Evolutionary conservation across 2,888 invertebrate genomes (phyloP).

Genomic region (Diaphora mendica): DNA sequence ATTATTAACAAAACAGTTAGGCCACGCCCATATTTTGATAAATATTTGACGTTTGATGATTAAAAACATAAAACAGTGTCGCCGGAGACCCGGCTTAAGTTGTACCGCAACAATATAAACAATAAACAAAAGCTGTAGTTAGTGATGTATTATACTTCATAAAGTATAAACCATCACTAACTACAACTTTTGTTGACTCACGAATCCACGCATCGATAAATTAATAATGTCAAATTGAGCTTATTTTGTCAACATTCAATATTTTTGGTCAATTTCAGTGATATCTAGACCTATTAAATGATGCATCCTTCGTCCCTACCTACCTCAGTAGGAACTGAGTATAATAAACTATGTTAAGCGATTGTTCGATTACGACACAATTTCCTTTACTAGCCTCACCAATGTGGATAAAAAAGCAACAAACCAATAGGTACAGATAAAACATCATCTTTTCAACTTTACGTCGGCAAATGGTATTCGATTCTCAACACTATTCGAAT

Average conservation of each 20-base stretch:
- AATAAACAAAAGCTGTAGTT: too few relatives aligned
- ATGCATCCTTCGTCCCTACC: not conserved
- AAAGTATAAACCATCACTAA: too few relatives aligned
- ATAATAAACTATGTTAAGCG: not conserved
- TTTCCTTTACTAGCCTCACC: not conserved
- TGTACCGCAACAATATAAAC: too few relatives aligned
- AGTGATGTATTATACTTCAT: too few relatives aligned
- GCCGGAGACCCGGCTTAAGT: too few relatives aligned
- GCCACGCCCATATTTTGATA: too few relatives aligned
- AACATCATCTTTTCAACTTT: constrained; percentile 72
- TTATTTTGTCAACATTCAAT: not conserved
- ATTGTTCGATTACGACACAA: not conserved
- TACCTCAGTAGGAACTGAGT: not conserved
- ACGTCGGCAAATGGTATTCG: constrained; percentile 74
- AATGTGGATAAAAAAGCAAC: constrained; percentile 21
- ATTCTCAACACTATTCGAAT: constrained; percentile 73
- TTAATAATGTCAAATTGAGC: not conserved
- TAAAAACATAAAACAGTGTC: too few relatives aligned
- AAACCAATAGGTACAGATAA: constrained; percentile 55
- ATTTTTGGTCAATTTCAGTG: not conserved
- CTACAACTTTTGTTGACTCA: too few relatives aligned
- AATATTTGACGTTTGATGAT: too few relatives aligned
- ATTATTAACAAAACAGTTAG: too few relatives aligned
- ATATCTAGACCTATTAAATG: not conserved
- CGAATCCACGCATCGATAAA: not conserved